A percentile compares a stretch with the other conserved stretches of the same genome.
Conservation (phyloP, 2,888 invertebrate genomes). For the Anthophora plumipes region DNA sequence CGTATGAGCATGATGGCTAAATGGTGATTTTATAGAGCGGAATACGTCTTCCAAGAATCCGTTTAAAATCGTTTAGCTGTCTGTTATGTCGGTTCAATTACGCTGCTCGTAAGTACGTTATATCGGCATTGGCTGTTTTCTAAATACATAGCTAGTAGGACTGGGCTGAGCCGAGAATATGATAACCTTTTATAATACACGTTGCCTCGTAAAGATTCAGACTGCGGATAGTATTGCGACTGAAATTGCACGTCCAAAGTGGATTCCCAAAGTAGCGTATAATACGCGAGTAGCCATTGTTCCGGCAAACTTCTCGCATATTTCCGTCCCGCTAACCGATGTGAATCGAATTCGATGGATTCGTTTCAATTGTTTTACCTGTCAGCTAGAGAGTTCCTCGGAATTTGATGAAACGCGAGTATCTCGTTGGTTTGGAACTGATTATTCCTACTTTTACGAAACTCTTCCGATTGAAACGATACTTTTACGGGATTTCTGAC, state of each 20-base stretch:
- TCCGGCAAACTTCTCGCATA: conserved; percentile 22
- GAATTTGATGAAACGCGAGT: conserved; percentile 23
- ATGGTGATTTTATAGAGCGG: conserved; percentile 78
- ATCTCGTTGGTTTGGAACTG: background rate
- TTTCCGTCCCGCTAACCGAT: conserved; percentile 28
- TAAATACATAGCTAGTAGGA: conserved; percentile 17
- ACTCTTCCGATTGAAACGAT: background rate
- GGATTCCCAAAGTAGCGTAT: conserved; percentile 34
- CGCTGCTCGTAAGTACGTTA: conserved; percentile 40
- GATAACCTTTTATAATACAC: conserved; percentile 29
- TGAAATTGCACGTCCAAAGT: conserved; percentile 63
- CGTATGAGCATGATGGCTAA: conserved; percentile 13
- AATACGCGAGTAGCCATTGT: conserved; percentile 38
- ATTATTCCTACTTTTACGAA: background rate
- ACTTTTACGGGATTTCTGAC: background rate
- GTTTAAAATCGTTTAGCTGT: conserved; percentile 74
- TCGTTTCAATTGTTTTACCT: conserved; percentile 45
- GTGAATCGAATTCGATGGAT: conserved; percentile 40
- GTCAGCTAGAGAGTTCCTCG: conserved; percentile 18
- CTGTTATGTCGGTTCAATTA: conserved; percentile 75
- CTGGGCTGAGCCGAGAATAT: conserved; percentile 9
- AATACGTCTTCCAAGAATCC: conserved; percentile 79
- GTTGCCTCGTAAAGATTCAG: conserved; percentile 64
- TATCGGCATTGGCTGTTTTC: conserved; percentile 6
- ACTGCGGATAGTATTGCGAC: conserved; percentile 51